Percentiles rank a stretch among this genome's conserved stretches.
Evolutionary conservation across 2,888 invertebrate species (phyloP).

Genomic region (Steinernema carpocapsae): DNA sequence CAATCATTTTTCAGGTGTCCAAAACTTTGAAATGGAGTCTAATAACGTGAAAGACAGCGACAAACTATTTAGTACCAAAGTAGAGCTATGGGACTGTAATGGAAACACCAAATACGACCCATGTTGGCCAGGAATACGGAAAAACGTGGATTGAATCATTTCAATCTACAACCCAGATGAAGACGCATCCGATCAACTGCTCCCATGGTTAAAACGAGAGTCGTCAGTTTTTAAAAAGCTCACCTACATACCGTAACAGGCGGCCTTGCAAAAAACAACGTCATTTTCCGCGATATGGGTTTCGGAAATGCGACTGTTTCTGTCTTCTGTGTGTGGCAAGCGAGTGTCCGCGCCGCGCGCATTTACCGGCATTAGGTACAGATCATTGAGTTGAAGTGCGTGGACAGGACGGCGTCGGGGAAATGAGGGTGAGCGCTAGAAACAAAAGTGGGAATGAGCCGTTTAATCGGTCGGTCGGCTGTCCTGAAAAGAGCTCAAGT

Average conservation of each 20-base stretch:
- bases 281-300: constrained; percentile 35
- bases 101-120: constrained; percentile 80
- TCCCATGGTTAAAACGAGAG: constrained; percentile 56
- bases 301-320: constrained; percentile 34
- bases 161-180: constrained; percentile 76
- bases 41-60: constrained; percentile 75
- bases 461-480: background rate
- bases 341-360: constrained; percentile 11
- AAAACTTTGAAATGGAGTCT: constrained; percentile 81
- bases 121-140: constrained; percentile 80
- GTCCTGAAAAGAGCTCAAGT: background rate
- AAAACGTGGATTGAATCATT: constrained; percentile 77
- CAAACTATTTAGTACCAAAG: constrained; percentile 75
- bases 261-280: constrained; percentile 30
- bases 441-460: constrained; percentile 34
- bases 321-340: constrained; percentile 20
- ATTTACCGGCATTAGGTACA: constrained; percentile 36
- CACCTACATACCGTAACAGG: background rate
- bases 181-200: constrained; percentile 55
- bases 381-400: constrained; percentile 34
- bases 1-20: constrained; percentile 60
- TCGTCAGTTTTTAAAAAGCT: constrained; percentile 67
- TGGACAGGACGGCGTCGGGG: constrained; percentile 19
- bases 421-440: constrained; percentile 2
- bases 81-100: constrained; percentile 82